Evolutionary conservation across 2,888 invertebrate genomes (phyloP), one percentile per base, ranked within the genome.

Genomic region (Microctonus hyperodae): DNA sequence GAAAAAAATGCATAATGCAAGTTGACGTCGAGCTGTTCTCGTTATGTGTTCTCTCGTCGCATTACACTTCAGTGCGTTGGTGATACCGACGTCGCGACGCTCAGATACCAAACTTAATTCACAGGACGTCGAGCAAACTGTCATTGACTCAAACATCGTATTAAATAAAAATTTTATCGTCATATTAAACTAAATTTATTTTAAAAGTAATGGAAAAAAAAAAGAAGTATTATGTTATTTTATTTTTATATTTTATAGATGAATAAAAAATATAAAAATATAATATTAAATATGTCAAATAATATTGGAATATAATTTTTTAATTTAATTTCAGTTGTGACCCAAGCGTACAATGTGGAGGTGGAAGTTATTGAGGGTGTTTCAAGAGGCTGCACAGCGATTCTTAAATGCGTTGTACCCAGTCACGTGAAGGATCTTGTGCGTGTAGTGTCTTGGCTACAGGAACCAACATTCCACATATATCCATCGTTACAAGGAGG

Each of bases 401-500:
- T 91, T 70, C 85, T 91, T 73, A 89, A 90, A 80, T 91, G 91
- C 84, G 88, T 90, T 76, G 88, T 91, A 77, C 91, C 91, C 76
- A 89, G 90, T 79, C 90, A 90, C 83, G 91, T 91, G 76, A 90
- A 90, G 84, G 91, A 91, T 85, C 86, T 90, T 83, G 91, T 91
- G 75, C 87, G 90, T 80, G 91, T 91, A 73, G 90, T 91, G 76
- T 90, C 91, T 67, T 91, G 91, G 91, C 87, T 91, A 74, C 91
- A 91, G 85, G 91, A 91, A 81, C 91, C 91, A 68, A 88, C 90
- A 72, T 89, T 90, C 84, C 90, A 89, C 85, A 90, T 91, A 76
- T 91, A 91, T 81, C 91, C 91, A 73, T 90, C 91, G 69, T 84
- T 90, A 67, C 91, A 91, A 88, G 91, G 91, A 86, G 91, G 91